phyloP scores from a whole-genome alignment of 2,797 vertebrate genomes.

The Lindbergichthys nudifrons region DNA sequence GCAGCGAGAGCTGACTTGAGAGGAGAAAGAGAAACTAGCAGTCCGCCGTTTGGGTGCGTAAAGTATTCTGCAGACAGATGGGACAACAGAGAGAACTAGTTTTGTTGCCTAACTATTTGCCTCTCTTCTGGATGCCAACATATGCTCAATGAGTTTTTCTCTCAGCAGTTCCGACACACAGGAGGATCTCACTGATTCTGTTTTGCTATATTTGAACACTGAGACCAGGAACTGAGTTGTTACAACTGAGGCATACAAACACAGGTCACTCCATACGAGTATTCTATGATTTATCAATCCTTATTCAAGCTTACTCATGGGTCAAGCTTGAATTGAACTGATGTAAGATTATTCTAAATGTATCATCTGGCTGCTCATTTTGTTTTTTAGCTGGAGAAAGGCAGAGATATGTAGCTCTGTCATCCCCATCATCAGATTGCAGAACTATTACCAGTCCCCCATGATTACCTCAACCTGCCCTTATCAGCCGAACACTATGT shows the following conservation, averaged over 20 bases:
- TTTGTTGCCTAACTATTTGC: conserved; percentile 71
- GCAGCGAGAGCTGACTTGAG: conserved; percentile 71
- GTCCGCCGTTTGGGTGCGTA: conserved; percentile 68
- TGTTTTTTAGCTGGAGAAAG: conserved; percentile 42
- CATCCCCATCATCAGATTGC: conserved; percentile 67
- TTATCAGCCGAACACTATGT: conserved; percentile 75
- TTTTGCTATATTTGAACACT: conserved; percentile 44
- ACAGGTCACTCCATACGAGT: conserved; percentile 11
- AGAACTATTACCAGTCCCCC: conserved; percentile 67
- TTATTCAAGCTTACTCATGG: conserved; percentile 12
- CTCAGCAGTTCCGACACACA: conserved; percentile 57
- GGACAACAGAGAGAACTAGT: conserved; percentile 72
- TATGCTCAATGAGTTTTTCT: conserved; percentile 73
- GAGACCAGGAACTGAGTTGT: conserved; percentile 31
- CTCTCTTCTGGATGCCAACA: conserved; percentile 74
- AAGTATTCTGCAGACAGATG: conserved; percentile 81
- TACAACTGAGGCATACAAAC: background rate
- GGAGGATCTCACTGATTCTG: conserved; percentile 55
- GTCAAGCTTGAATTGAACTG: conserved; percentile 27
- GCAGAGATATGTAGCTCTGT: conserved; percentile 50
- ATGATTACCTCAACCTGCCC: conserved; percentile 70
- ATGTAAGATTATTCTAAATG: conserved; percentile 35
- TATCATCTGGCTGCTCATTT: conserved; percentile 32
- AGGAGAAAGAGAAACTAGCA: conserved; percentile 66
- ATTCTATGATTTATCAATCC: conserved; percentile 32